A percentile compares a stretch with the other conserved stretches of the same genome.
phyloP scores from a whole-genome alignment of 2,888 invertebrate species.

The Exephanes ischioxanthus region DNA sequence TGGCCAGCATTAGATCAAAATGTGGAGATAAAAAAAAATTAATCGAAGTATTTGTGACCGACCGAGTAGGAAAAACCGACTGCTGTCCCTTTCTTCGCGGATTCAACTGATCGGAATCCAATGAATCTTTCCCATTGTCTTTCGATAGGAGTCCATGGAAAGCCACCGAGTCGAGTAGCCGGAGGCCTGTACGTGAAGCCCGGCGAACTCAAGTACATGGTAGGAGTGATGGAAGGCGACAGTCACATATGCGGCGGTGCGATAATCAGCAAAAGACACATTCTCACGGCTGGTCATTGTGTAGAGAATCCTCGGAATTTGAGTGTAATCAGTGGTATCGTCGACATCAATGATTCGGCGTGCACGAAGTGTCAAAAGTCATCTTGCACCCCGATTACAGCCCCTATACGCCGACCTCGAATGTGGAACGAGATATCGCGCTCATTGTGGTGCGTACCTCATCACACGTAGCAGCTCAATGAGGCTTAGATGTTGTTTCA shows the following conservation, averaged over 20 bases:
- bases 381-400: neutral
- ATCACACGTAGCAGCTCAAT: neutral
- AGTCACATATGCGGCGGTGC: constrained; percentile 74
- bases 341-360: neutral
- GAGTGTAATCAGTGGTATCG: constrained; percentile 14
- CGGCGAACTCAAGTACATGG: constrained; percentile 74
- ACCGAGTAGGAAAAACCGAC: too few species aligned
- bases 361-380: neutral
- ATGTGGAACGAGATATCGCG: constrained; percentile 10
- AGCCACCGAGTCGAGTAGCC: constrained; percentile 67
- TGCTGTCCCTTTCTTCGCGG: too few species aligned
- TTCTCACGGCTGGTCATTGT: constrained; percentile 78
- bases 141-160: constrained; percentile 57
- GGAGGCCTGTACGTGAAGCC: constrained; percentile 68
- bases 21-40: too few species aligned
- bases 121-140: neutral
- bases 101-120: neutral
- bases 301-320: constrained; percentile 32
- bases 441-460: constrained; percentile 1
- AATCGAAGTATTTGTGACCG: too few species aligned
- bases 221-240: constrained; percentile 66
- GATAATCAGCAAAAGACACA: constrained; percentile 69
- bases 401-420: neutral
- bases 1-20: too few species aligned
- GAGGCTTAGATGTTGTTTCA: too few species aligned